phyloP scores from a whole-genome alignment of 2,888 invertebrate genomes.

The Nephrotoma appendiculata region DNA sequence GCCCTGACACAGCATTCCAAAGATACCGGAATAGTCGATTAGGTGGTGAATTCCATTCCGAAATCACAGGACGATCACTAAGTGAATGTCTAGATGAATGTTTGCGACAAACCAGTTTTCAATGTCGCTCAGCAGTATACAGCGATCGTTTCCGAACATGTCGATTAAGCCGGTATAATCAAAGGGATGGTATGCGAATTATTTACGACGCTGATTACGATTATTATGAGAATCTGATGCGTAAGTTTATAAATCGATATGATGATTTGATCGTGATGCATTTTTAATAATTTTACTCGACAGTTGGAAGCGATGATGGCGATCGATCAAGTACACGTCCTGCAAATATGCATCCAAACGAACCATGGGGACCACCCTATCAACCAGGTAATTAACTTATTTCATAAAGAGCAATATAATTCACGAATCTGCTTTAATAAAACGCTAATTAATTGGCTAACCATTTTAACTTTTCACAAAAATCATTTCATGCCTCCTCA shows the following conservation, averaged over 20 bases:
- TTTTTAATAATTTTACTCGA: conserved; percentile 13
- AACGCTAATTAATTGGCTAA: background rate
- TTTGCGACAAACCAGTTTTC: conserved; percentile 74
- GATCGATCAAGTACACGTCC: conserved; percentile 20
- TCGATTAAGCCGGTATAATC: conserved; percentile 71
- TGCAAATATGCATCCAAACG: conserved; percentile 19
- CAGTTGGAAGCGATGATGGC: conserved; percentile 27
- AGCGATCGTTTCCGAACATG: conserved; percentile 76
- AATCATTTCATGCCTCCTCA: background rate
- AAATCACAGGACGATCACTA: conserved; percentile 73
- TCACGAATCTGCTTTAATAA: background rate
- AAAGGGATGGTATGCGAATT: conserved; percentile 73
- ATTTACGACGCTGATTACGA: conserved; percentile 86
- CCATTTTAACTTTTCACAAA: conserved; percentile 1
- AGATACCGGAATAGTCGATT: conserved; percentile 72
- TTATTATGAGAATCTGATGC: conserved; percentile 86
- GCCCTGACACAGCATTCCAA: conserved; percentile 75
- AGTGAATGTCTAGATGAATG: conserved; percentile 87
- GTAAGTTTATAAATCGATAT: conserved; percentile 41
- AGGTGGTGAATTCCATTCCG: conserved; percentile 78
- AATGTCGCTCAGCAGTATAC: conserved; percentile 78
- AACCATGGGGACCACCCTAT: conserved; percentile 18
- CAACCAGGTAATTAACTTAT: conserved; percentile 15
- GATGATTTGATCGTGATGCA: background rate
- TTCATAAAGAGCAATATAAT: background rate